Evolutionary conservation across 2,888 invertebrate species (phyloP).

Genomic region (Sarcophaga variegata): DNA sequence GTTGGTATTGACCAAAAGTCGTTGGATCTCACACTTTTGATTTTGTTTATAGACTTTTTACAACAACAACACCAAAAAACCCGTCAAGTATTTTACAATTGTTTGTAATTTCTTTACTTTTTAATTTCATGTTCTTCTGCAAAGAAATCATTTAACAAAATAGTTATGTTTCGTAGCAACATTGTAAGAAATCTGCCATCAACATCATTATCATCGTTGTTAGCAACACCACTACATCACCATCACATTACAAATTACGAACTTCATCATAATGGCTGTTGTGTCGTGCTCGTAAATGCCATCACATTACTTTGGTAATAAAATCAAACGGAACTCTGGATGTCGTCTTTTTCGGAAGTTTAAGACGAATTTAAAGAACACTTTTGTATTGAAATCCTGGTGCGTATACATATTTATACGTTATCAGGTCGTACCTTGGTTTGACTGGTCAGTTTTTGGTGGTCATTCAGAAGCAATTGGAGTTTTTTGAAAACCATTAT

Average conservation of each 20-base stretch:
- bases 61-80: constrained; percentile 5
- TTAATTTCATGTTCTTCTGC: neutral
- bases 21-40: constrained; percentile 61
- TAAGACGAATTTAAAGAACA: no score
- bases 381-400: neutral
- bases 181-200: constrained; percentile 50
- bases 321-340: neutral
- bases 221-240: constrained; percentile 3
- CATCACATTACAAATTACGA: constrained; percentile 4
- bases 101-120: neutral
- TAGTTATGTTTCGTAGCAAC: constrained; percentile 34
- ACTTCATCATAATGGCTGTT: constrained; percentile 52
- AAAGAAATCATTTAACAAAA: constrained; percentile 16
- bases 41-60: constrained; percentile 50
- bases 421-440: no score
- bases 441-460: no score
- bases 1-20: constrained; percentile 42
- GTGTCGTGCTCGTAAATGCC: constrained; percentile 51
- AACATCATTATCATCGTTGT: constrained; percentile 14
- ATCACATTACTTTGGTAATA: constrained; percentile 15
- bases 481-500: no score
- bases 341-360: no score
- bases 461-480: no score
- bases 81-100: constrained; percentile 22
- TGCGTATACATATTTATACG: no score